Base-by-base conservation (phyloP, 2,888 invertebrate species). In the Cephus rjabovi region DNA sequence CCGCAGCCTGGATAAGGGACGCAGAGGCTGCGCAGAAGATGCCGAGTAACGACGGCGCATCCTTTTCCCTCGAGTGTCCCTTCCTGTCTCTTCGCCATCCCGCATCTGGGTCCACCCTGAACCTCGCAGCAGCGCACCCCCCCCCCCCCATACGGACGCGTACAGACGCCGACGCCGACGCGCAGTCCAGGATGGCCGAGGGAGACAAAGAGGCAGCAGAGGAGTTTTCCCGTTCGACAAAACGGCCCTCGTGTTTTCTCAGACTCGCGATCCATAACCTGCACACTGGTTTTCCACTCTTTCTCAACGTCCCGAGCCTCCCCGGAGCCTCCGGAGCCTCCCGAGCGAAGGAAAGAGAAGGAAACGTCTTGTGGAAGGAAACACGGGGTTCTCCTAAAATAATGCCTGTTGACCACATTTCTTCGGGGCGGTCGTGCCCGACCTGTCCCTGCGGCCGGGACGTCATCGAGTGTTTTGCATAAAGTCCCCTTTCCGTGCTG, bases 401-500 rank as follows among this genome's bases (percentile, higher is more conserved):
- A 74, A 74, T 35, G 74, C 34, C 31, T 74, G 74, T 12, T 3
- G 74, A 12, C 30, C 74, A 74, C 74, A 15, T 74, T 74, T 74
- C 74, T 30, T 34, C 23, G 11, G 4, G 12, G 15, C 74, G 33
- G 69, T 75, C 34, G 33, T 71, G 75, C 74, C 74, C 68, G 75
- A 75, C 11, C 30, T 30, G 30, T 56, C 31, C 76, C 31, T 56
- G 75, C 34, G 73, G 34, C 74, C 12, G 15, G 40, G 15, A 15
- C 40, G 40, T 15, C 34, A 9, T 74, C 35, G 34, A 12, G n/a
- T 74, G 34, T 23, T 74, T 74, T 74, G 34, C 74, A 74, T 35
- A 34, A 34, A 35, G 12, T 30, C 70, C 30, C 70, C 70, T 33
- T 70, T 70, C 6, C 40, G 4, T 40, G 40, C 40, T 15, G 40